Percentiles rank a stretch among this genome's conserved stretches.
Conservation (phyloP, 1,140 invertebrate species). For the Notospermus geniculatus region DNA sequence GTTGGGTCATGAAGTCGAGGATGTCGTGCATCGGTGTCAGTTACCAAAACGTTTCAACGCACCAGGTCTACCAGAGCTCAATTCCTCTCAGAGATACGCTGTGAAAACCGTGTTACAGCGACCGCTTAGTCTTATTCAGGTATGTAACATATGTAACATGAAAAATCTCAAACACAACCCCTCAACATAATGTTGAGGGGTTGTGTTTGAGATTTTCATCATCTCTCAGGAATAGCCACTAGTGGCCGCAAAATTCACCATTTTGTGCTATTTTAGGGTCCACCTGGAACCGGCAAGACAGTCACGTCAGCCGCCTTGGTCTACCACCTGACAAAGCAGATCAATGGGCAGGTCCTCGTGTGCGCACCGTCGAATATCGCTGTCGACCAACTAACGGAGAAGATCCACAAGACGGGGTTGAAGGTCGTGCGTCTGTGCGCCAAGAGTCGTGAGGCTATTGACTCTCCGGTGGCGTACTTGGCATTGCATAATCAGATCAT, state of each 20-base stretch:
- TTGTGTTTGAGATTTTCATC: too few relatives aligned
- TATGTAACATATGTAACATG: too few relatives aligned
- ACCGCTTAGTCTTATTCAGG: conserved; percentile 96
- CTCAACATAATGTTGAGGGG: too few relatives aligned
- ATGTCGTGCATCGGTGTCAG: conserved; percentile 77
- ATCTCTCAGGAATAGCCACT: too few relatives aligned
- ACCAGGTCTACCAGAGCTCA: conserved; percentile 94
- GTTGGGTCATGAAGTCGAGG: conserved; percentile 95
- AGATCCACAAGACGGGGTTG: conserved; percentile 95
- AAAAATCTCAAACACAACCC: too few relatives aligned
- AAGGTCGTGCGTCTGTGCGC: conserved; percentile 96
- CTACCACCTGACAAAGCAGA: conserved; percentile 95
- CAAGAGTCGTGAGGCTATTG: conserved; percentile 96
- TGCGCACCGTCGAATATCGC: conserved; percentile 99
- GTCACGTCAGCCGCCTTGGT: conserved; percentile 99
- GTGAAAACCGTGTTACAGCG: conserved; percentile 96
- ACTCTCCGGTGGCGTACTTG: conserved; percentile 95
- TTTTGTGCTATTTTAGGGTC: conserved; percentile 54
- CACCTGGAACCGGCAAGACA: conserved; percentile 95
- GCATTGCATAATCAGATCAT: conserved; percentile 97
- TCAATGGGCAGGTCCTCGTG: conserved; percentile 87
- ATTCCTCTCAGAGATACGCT: conserved; percentile 97
- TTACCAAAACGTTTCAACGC: conserved; percentile 96
- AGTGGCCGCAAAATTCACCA: not conserved
- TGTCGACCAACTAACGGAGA: conserved; percentile 98